Evolutionary conservation across 2,888 invertebrate species (phyloP).

Genomic region (Drosophila suboccidentalis): DNA sequence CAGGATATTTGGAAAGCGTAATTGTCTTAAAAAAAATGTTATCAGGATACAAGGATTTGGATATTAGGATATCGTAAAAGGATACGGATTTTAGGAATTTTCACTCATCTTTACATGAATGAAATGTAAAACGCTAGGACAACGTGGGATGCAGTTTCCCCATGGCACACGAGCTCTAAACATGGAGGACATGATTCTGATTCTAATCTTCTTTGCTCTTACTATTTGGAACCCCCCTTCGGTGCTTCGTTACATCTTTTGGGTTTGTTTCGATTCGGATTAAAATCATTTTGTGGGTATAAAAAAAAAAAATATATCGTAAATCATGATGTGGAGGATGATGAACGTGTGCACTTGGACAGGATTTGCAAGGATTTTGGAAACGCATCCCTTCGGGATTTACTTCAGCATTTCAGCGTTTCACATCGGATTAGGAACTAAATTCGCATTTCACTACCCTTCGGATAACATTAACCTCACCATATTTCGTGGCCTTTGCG

Average conservation of each 20-base stretch:
- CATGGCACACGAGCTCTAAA: constrained; percentile 41
- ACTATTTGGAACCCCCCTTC: constrained; percentile 45
- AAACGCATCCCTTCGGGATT: constrained; percentile 56
- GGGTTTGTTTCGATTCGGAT: constrained; percentile 50
- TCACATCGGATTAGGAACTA: constrained; percentile 57
- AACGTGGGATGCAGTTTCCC: constrained; percentile 69
- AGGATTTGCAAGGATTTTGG: constrained; percentile 61
- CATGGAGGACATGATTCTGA: constrained; percentile 41
- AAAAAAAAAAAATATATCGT: constrained; percentile 19
- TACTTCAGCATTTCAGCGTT: constrained; percentile 50
- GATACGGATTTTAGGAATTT: constrained; percentile 62
- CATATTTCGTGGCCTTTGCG: constrained; percentile 69
- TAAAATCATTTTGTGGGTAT: constrained; percentile 44
- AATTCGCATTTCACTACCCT: constrained; percentile 51
- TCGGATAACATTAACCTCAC: constrained; percentile 50
- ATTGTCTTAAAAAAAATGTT: constrained; percentile 42
- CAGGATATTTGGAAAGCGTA: constrained; percentile 62
- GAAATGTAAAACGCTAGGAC: constrained; percentile 54
- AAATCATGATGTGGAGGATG: constrained; percentile 45
- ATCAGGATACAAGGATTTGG: constrained; percentile 61
- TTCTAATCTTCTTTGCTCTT: constrained; percentile 42
- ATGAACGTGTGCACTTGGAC: constrained; percentile 53
- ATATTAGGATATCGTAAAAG: constrained; percentile 53
- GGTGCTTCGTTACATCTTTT: constrained; percentile 41
- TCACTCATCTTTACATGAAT: constrained; percentile 39